Percentiles rank a stretch among this genome's conserved stretches.
Conservation (phyloP, 2,888 invertebrate species). For the Flexamia atlantica region DNA sequence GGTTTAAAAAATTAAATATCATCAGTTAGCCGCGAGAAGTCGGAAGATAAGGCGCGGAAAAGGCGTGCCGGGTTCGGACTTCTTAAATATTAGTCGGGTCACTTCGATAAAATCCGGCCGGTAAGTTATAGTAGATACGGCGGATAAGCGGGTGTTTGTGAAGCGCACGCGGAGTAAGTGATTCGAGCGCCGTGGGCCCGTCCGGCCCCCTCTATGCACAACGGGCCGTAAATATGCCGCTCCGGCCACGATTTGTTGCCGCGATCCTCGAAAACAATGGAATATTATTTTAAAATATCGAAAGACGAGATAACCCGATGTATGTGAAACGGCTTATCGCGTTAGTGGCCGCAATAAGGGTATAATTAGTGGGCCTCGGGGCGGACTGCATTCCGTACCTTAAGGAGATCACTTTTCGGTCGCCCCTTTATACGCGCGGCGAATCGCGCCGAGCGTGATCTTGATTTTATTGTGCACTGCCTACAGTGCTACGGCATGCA, state of each 20-base stretch:
- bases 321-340: conserved; percentile 60
- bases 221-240: conserved; percentile 40
- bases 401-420: conserved; percentile 51
- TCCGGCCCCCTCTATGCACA: conserved; percentile 43
- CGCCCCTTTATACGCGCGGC: conserved; percentile 13
- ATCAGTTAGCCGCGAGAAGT: conserved; percentile 51
- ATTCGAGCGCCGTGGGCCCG: conserved; percentile 58
- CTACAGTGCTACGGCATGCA: conserved; percentile 41
- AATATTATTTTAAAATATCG: conserved; percentile 64
- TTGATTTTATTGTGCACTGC: conserved; percentile 35
- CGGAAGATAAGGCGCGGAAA: conserved; percentile 56
- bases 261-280: conserved; percentile 62
- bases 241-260: conserved; percentile 52
- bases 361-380: conserved; percentile 29
- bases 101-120: conserved; percentile 51
- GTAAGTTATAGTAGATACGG: conserved; percentile 48
- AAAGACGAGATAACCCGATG: conserved; percentile 58
- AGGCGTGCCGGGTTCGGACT: conserved; percentile 50
- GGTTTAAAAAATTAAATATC: conserved; percentile 56
- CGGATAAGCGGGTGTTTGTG: conserved; percentile 47
- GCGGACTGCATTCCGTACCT: conserved; percentile 44
- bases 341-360: conserved; percentile 57
- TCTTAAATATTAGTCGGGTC: conserved; percentile 54
- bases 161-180: conserved; percentile 61
- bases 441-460: conserved; percentile 31